phyloP scores from a whole-genome alignment of 23 tunicate species.

The Ascidia mentula region DNA sequence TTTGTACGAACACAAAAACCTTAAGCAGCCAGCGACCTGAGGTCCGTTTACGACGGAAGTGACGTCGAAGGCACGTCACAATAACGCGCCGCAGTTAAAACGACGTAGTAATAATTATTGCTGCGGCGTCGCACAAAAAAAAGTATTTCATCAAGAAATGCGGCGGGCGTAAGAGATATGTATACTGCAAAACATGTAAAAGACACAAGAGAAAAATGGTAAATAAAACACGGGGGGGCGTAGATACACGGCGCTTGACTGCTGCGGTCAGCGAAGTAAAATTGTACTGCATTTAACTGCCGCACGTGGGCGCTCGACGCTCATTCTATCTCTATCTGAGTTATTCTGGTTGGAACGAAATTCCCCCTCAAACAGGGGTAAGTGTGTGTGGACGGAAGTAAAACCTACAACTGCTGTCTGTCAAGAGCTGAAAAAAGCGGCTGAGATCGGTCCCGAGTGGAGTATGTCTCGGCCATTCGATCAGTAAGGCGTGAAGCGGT shows the following conservation, averaged over 20 bases:
- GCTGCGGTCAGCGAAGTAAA: not conserved
- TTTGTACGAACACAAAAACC: not conserved
- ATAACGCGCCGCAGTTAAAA: not conserved
- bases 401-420: too few relatives aligned
- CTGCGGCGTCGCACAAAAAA: not conserved
- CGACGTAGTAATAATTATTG: not conserved
- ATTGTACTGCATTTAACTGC: slow-evolving; percentile 1
- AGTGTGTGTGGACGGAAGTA: not conserved
- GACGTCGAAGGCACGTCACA: not conserved
- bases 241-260: not conserved
- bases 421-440: not conserved
- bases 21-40: not conserved
- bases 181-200: not conserved
- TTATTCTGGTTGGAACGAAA: too few relatives aligned
- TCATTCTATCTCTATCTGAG: too few relatives aligned
- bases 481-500: slow-evolving; percentile 76
- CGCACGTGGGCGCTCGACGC: not conserved
- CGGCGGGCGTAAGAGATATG: too few relatives aligned
- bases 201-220: not conserved
- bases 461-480: not conserved
- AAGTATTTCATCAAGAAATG: too few relatives aligned
- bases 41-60: not conserved
- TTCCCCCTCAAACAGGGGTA: not conserved
- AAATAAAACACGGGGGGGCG: not conserved
- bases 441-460: not conserved